These are phyloP conservation scores for Parnassius smintheus DNA, from an alignment of 2,888 invertebrate genomes.

Conservation along the genomic window DNA sequence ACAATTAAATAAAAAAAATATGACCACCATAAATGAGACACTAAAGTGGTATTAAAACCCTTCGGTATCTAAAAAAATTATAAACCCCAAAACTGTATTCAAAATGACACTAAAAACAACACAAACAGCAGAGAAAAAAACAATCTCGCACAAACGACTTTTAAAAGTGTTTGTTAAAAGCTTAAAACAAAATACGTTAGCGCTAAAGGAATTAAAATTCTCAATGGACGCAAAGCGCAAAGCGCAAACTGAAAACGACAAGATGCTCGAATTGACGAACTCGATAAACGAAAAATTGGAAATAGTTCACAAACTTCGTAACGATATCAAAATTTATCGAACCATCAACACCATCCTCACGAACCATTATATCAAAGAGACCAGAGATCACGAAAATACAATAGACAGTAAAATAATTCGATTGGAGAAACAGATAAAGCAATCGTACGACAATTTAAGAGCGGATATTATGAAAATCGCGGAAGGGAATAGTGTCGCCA, in stretches of 20 bases:
- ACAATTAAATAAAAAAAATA: no score
- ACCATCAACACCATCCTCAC: constrained; percentile 73
- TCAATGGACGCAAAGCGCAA: constrained; percentile 52
- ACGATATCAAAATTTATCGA: constrained; percentile 73
- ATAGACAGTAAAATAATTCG: constrained; percentile 62
- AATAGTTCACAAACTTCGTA: constrained; percentile 64
- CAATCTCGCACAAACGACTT: constrained; percentile 47
- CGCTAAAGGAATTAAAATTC: constrained; percentile 59
- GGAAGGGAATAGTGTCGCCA: constrained; percentile 47
- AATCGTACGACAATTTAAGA: constrained; percentile 63
- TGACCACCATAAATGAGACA: no score
- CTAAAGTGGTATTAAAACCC: no score
- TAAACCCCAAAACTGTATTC: background rate
- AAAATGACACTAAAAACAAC: constrained; percentile 49
- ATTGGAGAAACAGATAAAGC: constrained; percentile 58
- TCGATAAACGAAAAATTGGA: constrained; percentile 72
- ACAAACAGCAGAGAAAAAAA: constrained; percentile 37
- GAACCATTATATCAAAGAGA: constrained; percentile 70
- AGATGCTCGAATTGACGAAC: constrained; percentile 57
- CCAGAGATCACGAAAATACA: constrained; percentile 60
- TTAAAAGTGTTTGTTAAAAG: constrained; percentile 55
- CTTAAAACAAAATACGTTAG: constrained; percentile 64
- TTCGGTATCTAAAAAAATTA: background rate
- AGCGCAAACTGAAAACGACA: constrained; percentile 49
- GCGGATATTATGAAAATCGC: constrained; percentile 54